phyloP scores from a whole-genome alignment of 2,888 invertebrate genomes.

The Rapana venosa region DNA sequence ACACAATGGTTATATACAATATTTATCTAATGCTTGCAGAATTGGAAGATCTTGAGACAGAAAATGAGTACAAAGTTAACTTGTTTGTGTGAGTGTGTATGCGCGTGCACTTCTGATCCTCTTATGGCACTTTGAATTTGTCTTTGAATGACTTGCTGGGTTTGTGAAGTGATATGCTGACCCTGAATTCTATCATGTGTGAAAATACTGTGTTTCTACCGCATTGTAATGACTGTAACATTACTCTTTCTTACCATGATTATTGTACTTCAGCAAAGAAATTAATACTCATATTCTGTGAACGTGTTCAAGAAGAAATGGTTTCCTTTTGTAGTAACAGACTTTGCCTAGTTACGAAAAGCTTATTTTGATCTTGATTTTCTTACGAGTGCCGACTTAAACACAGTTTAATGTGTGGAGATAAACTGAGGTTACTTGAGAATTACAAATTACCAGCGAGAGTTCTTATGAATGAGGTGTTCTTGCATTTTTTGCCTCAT shows the following conservation, averaged over 20 bases:
- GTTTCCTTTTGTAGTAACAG: too few species aligned
- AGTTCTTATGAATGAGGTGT: too few species aligned
- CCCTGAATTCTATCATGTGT: neutral
- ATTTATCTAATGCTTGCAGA: too few species aligned
- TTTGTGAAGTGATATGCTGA: neutral
- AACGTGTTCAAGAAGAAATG: too few species aligned
- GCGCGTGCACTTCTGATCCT: neutral
- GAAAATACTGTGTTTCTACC: neutral
- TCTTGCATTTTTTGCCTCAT: too few species aligned
- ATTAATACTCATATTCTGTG: neutral
- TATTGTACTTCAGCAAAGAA: constrained; percentile 12
- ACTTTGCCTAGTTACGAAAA: too few species aligned
- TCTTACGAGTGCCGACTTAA: neutral
- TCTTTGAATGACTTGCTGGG: neutral
- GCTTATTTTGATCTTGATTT: neutral
- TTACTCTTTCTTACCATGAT: neutral
- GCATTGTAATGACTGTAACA: too few species aligned
- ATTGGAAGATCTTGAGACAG: too few species aligned
- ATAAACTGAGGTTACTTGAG: neutral
- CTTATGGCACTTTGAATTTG: neutral
- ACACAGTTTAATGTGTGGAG: neutral
- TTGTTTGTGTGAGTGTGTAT: too few species aligned
- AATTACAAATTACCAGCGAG: too few species aligned
- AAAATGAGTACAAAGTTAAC: too few species aligned
- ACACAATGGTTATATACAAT: neutral